phyloP scores from a whole-genome alignment of 2,888 invertebrate species.

The Eupsilia transversa region DNA sequence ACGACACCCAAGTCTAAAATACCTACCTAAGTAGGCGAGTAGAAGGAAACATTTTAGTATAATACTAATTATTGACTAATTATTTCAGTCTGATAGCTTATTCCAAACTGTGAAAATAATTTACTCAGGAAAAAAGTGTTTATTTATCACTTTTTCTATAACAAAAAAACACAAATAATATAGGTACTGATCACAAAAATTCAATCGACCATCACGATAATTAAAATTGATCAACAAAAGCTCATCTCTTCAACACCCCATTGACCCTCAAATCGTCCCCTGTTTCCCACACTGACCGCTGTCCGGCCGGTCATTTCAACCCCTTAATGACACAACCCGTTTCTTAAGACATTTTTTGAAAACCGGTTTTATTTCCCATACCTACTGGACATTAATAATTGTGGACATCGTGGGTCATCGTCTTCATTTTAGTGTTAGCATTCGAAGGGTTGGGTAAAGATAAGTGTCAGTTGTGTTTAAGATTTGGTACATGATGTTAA shows the following conservation, averaged over 20 bases:
- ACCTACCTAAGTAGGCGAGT: background rate
- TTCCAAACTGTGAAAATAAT: too few relatives aligned
- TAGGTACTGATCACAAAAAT: background rate
- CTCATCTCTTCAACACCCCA: slow-evolving; percentile 42
- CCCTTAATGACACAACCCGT: slow-evolving; percentile 69
- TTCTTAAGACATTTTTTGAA: slow-evolving; percentile 72
- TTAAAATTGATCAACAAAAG: slow-evolving; percentile 45
- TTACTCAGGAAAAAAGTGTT: background rate
- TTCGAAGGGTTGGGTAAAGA: slow-evolving; percentile 63
- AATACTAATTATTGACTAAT: too few relatives aligned
- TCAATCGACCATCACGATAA: slow-evolving; percentile 33
- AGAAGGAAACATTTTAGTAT: background rate
- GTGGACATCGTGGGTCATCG: slow-evolving; percentile 62
- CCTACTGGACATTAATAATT: slow-evolving; percentile 71
- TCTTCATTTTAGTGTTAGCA: slow-evolving; percentile 69
- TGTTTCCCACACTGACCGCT: slow-evolving; percentile 78
- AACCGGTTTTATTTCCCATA: slow-evolving; percentile 74
- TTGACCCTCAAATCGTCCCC: slow-evolving; percentile 58
- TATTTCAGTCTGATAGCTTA: background rate
- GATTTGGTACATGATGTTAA: slow-evolving; percentile 11
- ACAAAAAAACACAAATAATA: background rate
- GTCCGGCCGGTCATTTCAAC: slow-evolving; percentile 73
- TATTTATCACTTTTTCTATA: background rate
- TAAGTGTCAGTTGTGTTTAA: slow-evolving; percentile 19
- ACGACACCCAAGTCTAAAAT: background rate